These are phyloP conservation scores for Phataginus tetradactyla DNA, from an alignment of 2,797 vertebrate genomes.

Conservation along the genomic window DNA sequence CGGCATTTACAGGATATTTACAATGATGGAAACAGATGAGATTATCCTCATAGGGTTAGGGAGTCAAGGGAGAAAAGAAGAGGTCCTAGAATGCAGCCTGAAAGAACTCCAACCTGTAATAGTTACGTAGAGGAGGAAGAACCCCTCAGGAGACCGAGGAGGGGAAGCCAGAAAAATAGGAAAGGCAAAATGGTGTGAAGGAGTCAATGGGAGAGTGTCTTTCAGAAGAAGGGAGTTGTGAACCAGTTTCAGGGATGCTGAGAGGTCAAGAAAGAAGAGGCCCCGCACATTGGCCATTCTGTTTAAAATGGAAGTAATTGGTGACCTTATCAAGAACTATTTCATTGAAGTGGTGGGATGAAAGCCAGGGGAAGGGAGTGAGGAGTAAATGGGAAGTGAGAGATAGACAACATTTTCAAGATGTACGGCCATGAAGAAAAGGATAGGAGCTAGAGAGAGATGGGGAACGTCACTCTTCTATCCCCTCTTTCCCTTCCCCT, in stretches of 20 bases:
- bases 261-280: background rate
- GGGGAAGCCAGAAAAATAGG: background rate
- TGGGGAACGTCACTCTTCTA: background rate
- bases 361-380: background rate
- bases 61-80: background rate
- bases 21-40: background rate
- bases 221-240: background rate
- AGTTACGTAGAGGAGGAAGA: background rate
- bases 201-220: background rate
- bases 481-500: background rate
- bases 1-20: background rate
- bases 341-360: background rate
- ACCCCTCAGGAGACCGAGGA: background rate
- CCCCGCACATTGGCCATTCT: background rate
- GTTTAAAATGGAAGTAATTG: background rate
- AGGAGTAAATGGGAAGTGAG: background rate
- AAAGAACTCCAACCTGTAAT: background rate
- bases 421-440: background rate
- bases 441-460: background rate
- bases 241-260: background rate
- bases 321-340: background rate
- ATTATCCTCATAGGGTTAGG: background rate
- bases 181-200: background rate
- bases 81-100: background rate
- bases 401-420: background rate